phyloP scores from a whole-genome alignment of 1,140 invertebrate species.

The Drosophila hydei region DNA sequence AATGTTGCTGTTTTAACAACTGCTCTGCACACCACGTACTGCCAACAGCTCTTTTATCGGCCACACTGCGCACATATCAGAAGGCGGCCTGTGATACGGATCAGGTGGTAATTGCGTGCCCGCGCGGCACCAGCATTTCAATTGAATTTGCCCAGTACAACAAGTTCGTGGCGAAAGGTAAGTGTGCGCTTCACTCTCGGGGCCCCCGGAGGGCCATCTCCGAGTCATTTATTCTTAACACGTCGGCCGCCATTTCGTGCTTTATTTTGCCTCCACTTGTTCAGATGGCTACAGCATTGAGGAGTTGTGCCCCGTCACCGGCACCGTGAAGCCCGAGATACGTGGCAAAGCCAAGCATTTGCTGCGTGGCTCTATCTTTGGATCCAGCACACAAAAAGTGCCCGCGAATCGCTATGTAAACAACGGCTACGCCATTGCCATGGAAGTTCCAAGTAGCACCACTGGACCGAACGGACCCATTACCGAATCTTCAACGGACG shows the following conservation, averaged over 20 bases:
- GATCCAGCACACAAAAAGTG: constrained; percentile 56
- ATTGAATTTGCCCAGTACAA: constrained; percentile 89
- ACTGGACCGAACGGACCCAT: constrained; percentile 23
- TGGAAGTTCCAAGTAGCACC: constrained; percentile 29
- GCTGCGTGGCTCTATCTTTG: constrained; percentile 75
- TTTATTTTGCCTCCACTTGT: constrained; percentile 19
- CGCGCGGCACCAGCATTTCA: constrained; percentile 93
- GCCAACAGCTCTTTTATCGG: constrained; percentile 91
- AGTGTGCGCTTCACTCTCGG: constrained; percentile 18
- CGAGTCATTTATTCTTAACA: constrained; percentile 43
- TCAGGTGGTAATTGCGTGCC: constrained; percentile 92
- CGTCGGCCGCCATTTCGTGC: constrained; percentile 42
- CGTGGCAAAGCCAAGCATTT: constrained; percentile 69
- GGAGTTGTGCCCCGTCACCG: constrained; percentile 67
- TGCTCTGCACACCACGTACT: constrained; percentile 13
- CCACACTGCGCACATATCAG: constrained; percentile 94
- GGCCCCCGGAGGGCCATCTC: constrained; percentile 19
- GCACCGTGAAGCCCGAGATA: constrained; percentile 49
- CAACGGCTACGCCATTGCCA: constrained; percentile 40
- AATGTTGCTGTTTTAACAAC: constrained; percentile 9
- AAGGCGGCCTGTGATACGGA: constrained; percentile 94
- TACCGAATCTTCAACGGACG: constrained; percentile 28
- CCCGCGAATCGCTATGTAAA: constrained; percentile 61
- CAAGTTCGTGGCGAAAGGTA: constrained; percentile 79
- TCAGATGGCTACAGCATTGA: constrained; percentile 79